A percentile compares a stretch with the other conserved stretches of the same genome.
Evolutionary conservation across 53 echinoderm and acorn worm genomes (phyloP).

Genomic region (Arbacia lixula): DNA sequence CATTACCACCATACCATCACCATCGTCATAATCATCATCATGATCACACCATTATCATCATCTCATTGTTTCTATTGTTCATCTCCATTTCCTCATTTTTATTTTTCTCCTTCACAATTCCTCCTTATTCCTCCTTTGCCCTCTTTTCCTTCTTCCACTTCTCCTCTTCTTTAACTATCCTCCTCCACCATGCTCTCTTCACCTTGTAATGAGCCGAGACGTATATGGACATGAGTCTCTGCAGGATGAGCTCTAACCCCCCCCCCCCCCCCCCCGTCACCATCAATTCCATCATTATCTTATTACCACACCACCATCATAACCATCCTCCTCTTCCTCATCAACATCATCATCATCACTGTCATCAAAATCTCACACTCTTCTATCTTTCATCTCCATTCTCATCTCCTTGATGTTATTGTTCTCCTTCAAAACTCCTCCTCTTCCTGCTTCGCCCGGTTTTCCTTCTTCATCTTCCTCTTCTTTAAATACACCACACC

Average conservation of each 20-base stretch:
- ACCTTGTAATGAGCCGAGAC: conserved; percentile 99
- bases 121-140: no score
- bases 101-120: no score
- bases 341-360: background rate
- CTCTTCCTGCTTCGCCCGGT: no score
- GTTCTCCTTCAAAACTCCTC: no score
- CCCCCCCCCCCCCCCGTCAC: background rate
- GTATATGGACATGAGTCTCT: conserved; percentile 96
- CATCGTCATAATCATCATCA: background rate
- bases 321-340: background rate
- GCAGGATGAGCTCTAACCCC: conserved; percentile 80
- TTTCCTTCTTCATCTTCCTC: no score
- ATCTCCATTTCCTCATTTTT: no score
- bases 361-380: background rate
- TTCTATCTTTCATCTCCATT: no score
- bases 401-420: no score
- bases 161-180: no score
- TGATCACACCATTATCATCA: background rate
- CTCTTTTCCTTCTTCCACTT: no score
- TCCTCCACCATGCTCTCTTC: no score
- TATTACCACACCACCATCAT: background rate
- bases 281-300: background rate
- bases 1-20: background rate
- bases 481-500: no score
- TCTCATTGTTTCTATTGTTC: background rate